A percentile compares a stretch with the other conserved stretches of the same genome.
phyloP scores from a whole-genome alignment of 2,113 vertebrate species.

The Ginglymostoma cirratum region DNA sequence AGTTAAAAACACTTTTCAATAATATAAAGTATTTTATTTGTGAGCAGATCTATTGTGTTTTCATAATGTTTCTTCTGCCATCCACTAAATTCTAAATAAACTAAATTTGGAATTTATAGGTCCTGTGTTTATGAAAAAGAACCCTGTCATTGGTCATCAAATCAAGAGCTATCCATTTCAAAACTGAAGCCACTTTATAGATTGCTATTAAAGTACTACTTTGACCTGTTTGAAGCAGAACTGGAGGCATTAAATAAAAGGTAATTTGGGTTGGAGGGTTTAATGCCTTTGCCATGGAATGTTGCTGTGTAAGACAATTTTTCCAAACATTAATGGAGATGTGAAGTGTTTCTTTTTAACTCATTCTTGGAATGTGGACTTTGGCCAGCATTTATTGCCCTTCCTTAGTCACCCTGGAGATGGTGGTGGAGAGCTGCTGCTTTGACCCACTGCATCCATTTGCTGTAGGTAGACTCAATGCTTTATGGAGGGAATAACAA shows the following conservation, averaged over 20 bases:
- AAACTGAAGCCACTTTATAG: slow-evolving; percentile 62
- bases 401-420: no score
- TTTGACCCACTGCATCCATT: no score
- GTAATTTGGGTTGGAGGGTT: slow-evolving; percentile 50
- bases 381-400: no score
- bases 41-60: neutral
- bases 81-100: neutral
- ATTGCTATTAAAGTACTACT: slow-evolving; percentile 68
- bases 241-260: slow-evolving; percentile 61
- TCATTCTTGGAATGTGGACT: no score
- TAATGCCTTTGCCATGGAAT: neutral
- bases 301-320: neutral
- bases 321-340: neutral
- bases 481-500: no score
- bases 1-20: neutral
- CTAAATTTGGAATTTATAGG: slow-evolving; percentile 44
- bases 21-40: neutral
- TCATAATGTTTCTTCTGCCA: neutral
- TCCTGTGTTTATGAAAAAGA: slow-evolving; percentile 57
- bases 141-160: slow-evolving; percentile 69
- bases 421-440: no score
- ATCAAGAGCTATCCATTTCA: slow-evolving; percentile 51
- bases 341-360: neutral
- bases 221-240: slow-evolving; percentile 75
- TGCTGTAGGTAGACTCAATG: no score